These are phyloP conservation scores for Parauchenoglanis punctatus DNA, from an alignment of 2,797 vertebrate species.

Conservation along the genomic window DNA sequence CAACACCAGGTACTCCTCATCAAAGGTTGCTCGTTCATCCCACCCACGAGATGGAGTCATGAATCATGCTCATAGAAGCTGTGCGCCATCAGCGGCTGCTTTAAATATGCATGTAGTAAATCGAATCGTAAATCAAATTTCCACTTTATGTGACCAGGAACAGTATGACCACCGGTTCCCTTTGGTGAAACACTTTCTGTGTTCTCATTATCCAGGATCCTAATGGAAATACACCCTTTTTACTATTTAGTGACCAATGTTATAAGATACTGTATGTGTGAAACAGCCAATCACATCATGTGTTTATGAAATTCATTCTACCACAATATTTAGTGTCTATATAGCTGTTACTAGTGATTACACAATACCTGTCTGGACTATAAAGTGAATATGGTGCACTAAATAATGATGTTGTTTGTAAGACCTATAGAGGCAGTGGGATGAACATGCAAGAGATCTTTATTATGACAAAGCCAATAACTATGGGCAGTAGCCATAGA, in stretches of 20 bases:
- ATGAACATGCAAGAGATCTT: background rate
- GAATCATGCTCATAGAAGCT: slow-evolving; percentile 42
- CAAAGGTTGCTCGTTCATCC: slow-evolving; percentile 88
- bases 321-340: background rate
- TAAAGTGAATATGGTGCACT: background rate
- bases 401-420: background rate
- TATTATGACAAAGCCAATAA: background rate
- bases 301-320: background rate
- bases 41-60: slow-evolving; percentile 79
- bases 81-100: slow-evolving; percentile 35
- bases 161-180: slow-evolving; percentile 21
- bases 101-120: slow-evolving; percentile 50
- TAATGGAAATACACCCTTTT: background rate
- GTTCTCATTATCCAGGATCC: background rate
- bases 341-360: background rate
- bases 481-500: background rate
- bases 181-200: background rate
- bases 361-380: background rate
- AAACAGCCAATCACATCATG: background rate
- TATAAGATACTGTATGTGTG: no score
- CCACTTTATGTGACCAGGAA: slow-evolving; percentile 28
- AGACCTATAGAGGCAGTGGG: background rate
- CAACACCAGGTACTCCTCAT: slow-evolving; percentile 76
- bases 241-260: background rate
- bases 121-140: slow-evolving; percentile 44